Base-by-base conservation (phyloP, 2,113 vertebrate genomes). In the Tichodroma muraria region DNA sequence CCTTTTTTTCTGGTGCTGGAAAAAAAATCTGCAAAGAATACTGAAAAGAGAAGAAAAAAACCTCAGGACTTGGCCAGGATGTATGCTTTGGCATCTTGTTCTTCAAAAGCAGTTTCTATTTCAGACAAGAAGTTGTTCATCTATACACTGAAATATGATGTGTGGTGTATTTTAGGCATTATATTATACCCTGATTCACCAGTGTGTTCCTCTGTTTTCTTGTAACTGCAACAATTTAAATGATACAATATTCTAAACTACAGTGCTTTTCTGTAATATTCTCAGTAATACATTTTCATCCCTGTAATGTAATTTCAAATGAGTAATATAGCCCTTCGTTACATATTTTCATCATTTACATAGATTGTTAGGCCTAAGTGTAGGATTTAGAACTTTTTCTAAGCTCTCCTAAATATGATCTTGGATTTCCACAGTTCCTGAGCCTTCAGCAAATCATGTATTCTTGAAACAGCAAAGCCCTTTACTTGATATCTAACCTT, bases 201-300 rank as follows among this genome's bases (percentile, higher is more conserved):
- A 50, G 22, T 0, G 0, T 2, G 1, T 60, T 72, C 37, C 69
- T 88, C 45, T 0, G 0, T 69, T 93, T 88, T 82, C 60, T 12
- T 44, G 33, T 59, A 78, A 78, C 56, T 38, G 30, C n/a, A 54
- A 45, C 30, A 77, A 54, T 63, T 88, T 66, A 83, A 86, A 60
- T 66, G 27, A 59, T 91, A n/a, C 37, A 78, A 35, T 64, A 73
- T 70, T 63, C 35, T 77, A 31, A 80, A 64, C 23, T 30, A 24
- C 21, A 49, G 14, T 54, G 56, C 25, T 60, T 80, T 57, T 80
- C 59, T 50, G 28, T n/a, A 33, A 86, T 59, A 13, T 38, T 73
- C 56, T 80, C 30, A 35, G 40, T 37, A 72, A 42, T 35, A 35
- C 6, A 15, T 73, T 78, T 80, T 37, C 53, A 18, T 22, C 54